Conservation (phyloP, 1,140 invertebrate genomes). For the Hylaeus volcanicus region DNA sequence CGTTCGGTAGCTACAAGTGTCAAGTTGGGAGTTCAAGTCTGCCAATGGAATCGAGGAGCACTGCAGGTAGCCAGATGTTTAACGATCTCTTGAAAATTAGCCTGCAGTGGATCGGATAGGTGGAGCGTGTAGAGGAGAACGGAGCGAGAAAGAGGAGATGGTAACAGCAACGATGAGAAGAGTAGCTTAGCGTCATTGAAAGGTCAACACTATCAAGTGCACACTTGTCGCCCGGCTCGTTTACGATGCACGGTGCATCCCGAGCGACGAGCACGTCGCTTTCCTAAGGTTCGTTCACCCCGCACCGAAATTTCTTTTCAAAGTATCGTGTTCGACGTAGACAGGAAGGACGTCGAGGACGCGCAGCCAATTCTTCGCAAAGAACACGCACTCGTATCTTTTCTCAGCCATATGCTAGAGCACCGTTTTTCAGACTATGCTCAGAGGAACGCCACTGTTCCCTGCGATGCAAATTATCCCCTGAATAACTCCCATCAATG, state of each 20-base stretch:
- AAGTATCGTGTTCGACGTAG: conserved; percentile 44
- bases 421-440: not conserved
- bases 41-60: not conserved
- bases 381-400: not conserved
- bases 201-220: conserved; percentile 70
- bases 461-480: too few relatives aligned
- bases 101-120: conserved; percentile 7
- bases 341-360: conserved; percentile 7
- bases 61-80: conserved; percentile 28
- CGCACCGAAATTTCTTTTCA: conserved; percentile 70
- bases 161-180: conserved; percentile 41
- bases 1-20: too few relatives aligned
- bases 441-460: too few relatives aligned
- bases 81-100: conserved; percentile 57
- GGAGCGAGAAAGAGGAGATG: conserved; percentile 29
- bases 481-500: too few relatives aligned
- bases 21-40: too few relatives aligned
- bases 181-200: conserved; percentile 68
- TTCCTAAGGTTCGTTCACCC: conserved; percentile 74
- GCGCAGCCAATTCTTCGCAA: not conserved
- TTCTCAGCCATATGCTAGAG: too few relatives aligned
- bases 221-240: conserved; percentile 72
- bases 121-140: conserved; percentile 5
- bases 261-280: conserved; percentile 64
- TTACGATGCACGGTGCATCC: conserved; percentile 75